These are phyloP conservation scores for Mallotus villosus DNA, from an alignment of 2,797 vertebrate genomes.

Conservation along the genomic window DNA sequence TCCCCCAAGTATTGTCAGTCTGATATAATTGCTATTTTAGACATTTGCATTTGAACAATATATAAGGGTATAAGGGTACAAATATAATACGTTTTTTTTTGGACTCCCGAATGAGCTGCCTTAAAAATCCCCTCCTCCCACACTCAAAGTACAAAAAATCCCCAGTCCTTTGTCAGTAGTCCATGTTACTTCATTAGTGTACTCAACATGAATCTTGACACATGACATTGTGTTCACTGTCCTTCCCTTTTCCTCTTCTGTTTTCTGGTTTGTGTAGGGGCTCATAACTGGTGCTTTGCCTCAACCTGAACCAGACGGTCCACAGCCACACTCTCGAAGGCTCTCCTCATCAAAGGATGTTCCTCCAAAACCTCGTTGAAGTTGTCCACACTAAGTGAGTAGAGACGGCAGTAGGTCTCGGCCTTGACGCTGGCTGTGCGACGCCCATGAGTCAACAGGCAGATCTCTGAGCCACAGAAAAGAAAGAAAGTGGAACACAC, in stretches of 20 bases:
- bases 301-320: slow-evolving; percentile 84
- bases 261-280: slow-evolving; percentile 13
- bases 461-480: slow-evolving; percentile 82
- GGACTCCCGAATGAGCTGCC: too few species aligned
- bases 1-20: neutral
- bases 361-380: slow-evolving; percentile 96
- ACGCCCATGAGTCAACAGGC: slow-evolving; percentile 88
- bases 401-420: slow-evolving; percentile 94
- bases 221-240: slow-evolving; percentile 6
- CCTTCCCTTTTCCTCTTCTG: slow-evolving; percentile 6
- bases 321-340: slow-evolving; percentile 92
- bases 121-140: neutral
- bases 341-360: slow-evolving; percentile 91
- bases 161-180: neutral
- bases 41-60: neutral
- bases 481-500: neutral
- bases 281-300: slow-evolving; percentile 66
- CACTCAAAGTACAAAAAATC: neutral
- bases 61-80: too few species aligned
- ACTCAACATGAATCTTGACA: slow-evolving; percentile 19
- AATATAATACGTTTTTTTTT: too few species aligned
- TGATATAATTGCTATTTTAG: neutral
- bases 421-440: slow-evolving; percentile 89
- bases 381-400: slow-evolving; percentile 90
- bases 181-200: neutral